These are phyloP conservation scores for Actinia equina DNA, from an alignment of 64 coral and sea anemone genomes.

Conservation along the genomic window DNA sequence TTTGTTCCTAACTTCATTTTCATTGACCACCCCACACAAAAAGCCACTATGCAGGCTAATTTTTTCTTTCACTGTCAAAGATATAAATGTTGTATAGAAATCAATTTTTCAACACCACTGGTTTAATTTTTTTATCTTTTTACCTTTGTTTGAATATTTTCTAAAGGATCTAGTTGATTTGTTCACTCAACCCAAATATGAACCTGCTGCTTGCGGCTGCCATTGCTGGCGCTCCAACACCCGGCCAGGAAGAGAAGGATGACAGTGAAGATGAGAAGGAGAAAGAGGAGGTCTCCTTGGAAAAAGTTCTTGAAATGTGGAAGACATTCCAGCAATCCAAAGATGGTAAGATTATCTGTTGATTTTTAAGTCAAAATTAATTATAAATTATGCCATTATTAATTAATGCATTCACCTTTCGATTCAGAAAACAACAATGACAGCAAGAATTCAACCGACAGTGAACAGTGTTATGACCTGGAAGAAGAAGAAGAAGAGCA, in stretches of 20 bases:
- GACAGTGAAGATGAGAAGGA: constrained; percentile 63
- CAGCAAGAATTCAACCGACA: not conserved
- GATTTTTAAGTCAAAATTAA: not conserved
- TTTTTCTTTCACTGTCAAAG: no score
- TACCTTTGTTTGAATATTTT: not conserved
- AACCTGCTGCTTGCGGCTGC: constrained; percentile 76
- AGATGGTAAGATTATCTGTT: constrained; percentile 14
- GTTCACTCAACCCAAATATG: constrained; percentile 42
- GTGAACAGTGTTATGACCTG: not conserved
- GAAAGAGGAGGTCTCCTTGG: constrained; percentile 44
- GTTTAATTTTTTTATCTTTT: no score
- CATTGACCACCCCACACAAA: no score
- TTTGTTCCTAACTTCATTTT: no score
- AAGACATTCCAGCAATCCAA: constrained; percentile 2
- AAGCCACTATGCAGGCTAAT: no score
- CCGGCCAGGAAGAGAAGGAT: constrained; percentile 31
- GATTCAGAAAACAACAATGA: not conserved
- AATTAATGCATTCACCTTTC: no score
- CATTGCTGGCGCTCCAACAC: constrained; percentile 60
- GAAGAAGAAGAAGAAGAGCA: constrained; percentile 7
- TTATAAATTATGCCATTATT: no score
- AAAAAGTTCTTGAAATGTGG: constrained; percentile 80
- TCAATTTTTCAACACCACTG: no score
- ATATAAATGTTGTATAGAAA: no score
- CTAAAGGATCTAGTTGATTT: constrained; percentile 33